phyloP scores from a whole-genome alignment of 2,888 invertebrate genomes.

The Aspidiotus destructor region DNA sequence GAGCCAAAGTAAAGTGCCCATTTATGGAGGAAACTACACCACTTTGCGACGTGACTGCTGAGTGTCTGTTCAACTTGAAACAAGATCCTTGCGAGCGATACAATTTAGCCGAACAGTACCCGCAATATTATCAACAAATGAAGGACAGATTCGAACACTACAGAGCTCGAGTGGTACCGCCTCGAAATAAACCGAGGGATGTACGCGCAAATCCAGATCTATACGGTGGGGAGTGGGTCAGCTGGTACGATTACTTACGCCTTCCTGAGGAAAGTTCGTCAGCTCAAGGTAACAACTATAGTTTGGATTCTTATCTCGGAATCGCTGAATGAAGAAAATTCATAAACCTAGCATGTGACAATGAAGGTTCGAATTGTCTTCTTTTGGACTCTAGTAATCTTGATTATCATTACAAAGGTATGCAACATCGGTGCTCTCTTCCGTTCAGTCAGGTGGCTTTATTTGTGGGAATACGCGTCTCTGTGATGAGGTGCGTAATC shows the following conservation, averaged over 20 bases:
- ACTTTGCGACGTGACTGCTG: constrained; percentile 56
- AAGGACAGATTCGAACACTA: constrained; percentile 14
- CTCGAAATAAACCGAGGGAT: constrained; percentile 21
- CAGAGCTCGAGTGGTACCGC: constrained; percentile 9
- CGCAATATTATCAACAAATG: constrained; percentile 6
- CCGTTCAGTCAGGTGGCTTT: too few relatives aligned
- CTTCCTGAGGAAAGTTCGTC: neutral
- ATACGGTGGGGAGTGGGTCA: constrained; percentile 14
- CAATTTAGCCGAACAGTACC: constrained; percentile 30
- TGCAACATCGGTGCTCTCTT: too few relatives aligned
- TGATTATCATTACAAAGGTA: too few relatives aligned
- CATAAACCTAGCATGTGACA: too few relatives aligned
- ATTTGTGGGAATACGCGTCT: too few relatives aligned
- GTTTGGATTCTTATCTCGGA: neutral
- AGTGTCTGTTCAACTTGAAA: constrained; percentile 72
- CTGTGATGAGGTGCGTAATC: too few relatives aligned
- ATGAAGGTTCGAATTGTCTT: too few relatives aligned
- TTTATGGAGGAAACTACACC: constrained; percentile 32
- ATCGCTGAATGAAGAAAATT: too few relatives aligned
- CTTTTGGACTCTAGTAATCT: too few relatives aligned
- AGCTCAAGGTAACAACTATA: neutral
- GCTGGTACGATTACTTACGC: constrained; percentile 10
- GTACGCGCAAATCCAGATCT: constrained; percentile 14
- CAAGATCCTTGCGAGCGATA: constrained; percentile 72
- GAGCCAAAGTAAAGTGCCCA: constrained; percentile 26